Evolutionary conservation across 2,113 vertebrate genomes (phyloP), one percentile per base, ranked within the genome.

Genomic region (Psammodynastes pulverulentus): DNA sequence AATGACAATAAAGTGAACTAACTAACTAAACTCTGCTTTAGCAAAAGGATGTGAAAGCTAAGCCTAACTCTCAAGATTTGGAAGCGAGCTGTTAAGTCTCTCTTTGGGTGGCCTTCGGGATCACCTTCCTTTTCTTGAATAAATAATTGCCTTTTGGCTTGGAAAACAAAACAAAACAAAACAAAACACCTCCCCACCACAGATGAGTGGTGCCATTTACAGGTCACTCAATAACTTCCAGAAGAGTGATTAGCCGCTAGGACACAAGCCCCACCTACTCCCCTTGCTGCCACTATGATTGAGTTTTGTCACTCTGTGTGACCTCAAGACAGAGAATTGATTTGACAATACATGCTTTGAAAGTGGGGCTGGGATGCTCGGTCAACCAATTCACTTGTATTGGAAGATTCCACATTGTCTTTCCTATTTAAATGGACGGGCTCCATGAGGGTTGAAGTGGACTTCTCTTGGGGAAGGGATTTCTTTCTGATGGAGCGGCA

Each of bases 21-120:
- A n/a, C n/a, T n/a, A n/a, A n/a, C n/a, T n/a, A 84, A 94, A 95
- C 95, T 86, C 51, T 90, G 0, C 34, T 93, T 94, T 86, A 56
- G 85, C 90, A 91, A 87, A 92, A 93, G 93, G 79, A 93, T 92
- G 56, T 67, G n/a, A 49, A 2, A 90, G 34, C 43, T 46, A 34
- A 26, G 67, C 29, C 86, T 34, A 43, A 39, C 46, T 26, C 46
- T 29, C n/a, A 21, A 90, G 26, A 54, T 48, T 43, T 45, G 21
- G 86, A 34, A 23, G 54, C 34, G 23, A 89, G 6, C 39, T 43
- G 53, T 91, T 48, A 6, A 17, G 26, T 23, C 43, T 89, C 43
- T 0, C 48, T 17, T 17, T 19, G 1, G 0, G 24, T 8, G 46
- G 46, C 90, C 49, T 21, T 89, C 4, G 85, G 87, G 49, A 5